Base-by-base conservation (phyloP, 2,113 vertebrate genomes). In the Ibidorhyncha struthersii region DNA sequence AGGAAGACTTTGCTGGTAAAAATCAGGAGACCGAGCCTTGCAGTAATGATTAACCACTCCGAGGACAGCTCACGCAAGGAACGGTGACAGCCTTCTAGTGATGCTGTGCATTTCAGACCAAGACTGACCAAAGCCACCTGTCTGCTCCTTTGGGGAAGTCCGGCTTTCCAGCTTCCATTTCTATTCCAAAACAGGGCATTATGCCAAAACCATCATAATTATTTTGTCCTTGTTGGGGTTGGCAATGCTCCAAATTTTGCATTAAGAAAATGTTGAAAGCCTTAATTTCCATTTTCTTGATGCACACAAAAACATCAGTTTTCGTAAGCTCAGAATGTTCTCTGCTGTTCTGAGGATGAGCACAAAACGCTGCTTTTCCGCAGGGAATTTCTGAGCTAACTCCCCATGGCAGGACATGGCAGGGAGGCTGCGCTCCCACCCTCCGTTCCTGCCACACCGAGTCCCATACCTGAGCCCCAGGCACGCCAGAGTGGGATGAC, bases 401-500 rank as follows among this genome's bases (percentile, higher is more conserved):
- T 55, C 34, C 30, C 5, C 30, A 6, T 1, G 45, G 30, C 45
- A 30, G 20, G 66, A 41, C 0, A 3, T 6, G 62, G 61, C 49
- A 56, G 43, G n/a, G 43, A n/a, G 22, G 25, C 32, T 41, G 69
- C 2, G 10, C 52, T 66, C 23, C 45, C 45, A 17, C 25, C 5
- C 23, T 45, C 49, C 1, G 0, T 32, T 43, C 53, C 74, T 41
- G 32, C 47, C 8, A n/a, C 25, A 8, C 25, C 6, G 5, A 26
- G 40, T 4, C 40, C 2, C 0, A 2, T 6, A 30, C 2, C 49
- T 2, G 29, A 76, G 36, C 23, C 71, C 7, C 61, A 12, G 2
- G 7, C 4, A 5, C 1, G 3, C 10, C 40, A 19, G 25, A 4
- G 2, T 0, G 30, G n/a, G 41, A 12, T 8, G 67, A 11, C 7